Evolutionary conservation across 23 tunicate genomes (phyloP), one percentile per base, ranked within the genome.

Genomic region (Ascidia mentula): DNA sequence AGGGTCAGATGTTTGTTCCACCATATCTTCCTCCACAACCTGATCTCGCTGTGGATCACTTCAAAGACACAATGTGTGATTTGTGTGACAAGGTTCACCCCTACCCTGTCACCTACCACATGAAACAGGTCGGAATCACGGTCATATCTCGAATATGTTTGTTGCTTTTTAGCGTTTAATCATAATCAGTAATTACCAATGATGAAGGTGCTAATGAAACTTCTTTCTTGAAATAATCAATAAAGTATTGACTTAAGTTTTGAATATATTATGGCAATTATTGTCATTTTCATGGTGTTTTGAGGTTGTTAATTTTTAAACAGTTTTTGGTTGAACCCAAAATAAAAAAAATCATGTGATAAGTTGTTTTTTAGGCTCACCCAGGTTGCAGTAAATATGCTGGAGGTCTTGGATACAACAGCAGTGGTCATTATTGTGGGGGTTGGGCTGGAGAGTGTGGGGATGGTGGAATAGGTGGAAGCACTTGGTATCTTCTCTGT

Each of bases 391-490:
- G 93, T 15, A 88, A 82, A 34, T 88, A 76, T 60, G 87, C 87
- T 18, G 69, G 84, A 0, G 93, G 93, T 6, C 76, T 82, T 13
- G 93, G 93, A 12, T 88, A 82, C 84, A 88, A 88, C 87, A 88
- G 87, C 80, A 88, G 87, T 72, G 93, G 93, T 3, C 80, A 82
- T 38, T 88, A 88, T 38, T 82, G 87, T 69, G 87, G 87, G 80
- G 93, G 93, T 15, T 88, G 93, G 87, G 93, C 87, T 18, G 93
- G 87, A 36, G 81, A 82, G 30, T 88, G 93, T 78, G 93, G 93
- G 34, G 87, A 82, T 53, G 87, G 87, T 30, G 93, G 87, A 24
- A 65, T 78, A 26, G 87, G 87, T 69, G 93, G 87, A 78, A 87
- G 91, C 78, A 82, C 87, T 75, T 88, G 93, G 93, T 88, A 88